phyloP scores from a whole-genome alignment of 2,888 invertebrate species.

The Chalcosyrphus nemorum region DNA sequence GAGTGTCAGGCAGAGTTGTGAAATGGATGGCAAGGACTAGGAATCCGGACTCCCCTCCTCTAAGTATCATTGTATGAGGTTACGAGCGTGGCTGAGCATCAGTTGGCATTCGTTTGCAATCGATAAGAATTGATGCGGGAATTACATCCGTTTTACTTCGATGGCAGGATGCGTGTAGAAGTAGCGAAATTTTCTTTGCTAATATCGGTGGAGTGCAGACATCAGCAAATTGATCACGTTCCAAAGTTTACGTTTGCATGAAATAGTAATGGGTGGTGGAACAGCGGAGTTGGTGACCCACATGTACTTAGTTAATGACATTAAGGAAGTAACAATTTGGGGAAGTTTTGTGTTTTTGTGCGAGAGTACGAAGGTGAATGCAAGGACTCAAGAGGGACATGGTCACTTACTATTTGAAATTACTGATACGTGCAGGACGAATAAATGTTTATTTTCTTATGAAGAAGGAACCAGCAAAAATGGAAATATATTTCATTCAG shows the following conservation, averaged over 20 bases:
- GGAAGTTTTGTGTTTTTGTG: constrained; percentile 14
- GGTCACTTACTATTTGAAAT: constrained; percentile 30
- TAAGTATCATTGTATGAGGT: constrained; percentile 38
- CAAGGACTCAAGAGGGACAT: constrained; percentile 9
- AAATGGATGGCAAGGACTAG: constrained; percentile 10
- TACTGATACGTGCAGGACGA: background rate
- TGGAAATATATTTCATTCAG: too few species aligned
- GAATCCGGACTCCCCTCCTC: too few species aligned
- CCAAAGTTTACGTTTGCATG: constrained; percentile 59
- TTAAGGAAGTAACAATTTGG: constrained; percentile 59
- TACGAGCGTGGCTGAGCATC: constrained; percentile 55
- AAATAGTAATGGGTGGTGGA: constrained; percentile 58
- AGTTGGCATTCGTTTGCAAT: constrained; percentile 64
- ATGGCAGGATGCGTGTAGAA: constrained; percentile 46
- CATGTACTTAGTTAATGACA: constrained; percentile 64
- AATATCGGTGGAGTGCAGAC: constrained; percentile 64
- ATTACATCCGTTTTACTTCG: constrained; percentile 54
- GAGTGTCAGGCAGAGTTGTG: constrained; percentile 23
- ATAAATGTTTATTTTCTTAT: background rate
- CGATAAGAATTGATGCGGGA: constrained; percentile 61
- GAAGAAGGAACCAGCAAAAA: too few species aligned
- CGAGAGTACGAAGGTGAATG: background rate
- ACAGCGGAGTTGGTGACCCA: constrained; percentile 50
- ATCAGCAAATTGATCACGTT: constrained; percentile 71
- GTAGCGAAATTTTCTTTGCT: constrained; percentile 50